These are phyloP conservation scores for Microdon myrmicae DNA, from an alignment of 2,888 invertebrate genomes.

Conservation along the genomic window DNA sequence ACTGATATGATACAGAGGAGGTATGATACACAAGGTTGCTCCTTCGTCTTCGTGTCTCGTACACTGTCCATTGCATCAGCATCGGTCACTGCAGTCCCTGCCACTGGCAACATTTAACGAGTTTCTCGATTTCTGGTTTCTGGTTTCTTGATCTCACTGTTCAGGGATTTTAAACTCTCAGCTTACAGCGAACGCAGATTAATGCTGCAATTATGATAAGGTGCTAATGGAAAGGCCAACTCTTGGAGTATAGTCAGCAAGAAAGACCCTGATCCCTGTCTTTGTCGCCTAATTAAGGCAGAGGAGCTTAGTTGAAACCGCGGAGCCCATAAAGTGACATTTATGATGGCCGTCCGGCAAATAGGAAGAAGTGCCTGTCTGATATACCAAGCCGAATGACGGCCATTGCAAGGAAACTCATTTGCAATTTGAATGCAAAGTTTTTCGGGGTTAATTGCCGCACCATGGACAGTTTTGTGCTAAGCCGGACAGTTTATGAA, in stretches of 20 bases:
- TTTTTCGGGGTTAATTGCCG: constrained; percentile 52
- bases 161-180: no score
- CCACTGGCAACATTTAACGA: constrained; percentile 38
- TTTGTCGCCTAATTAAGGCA: constrained; percentile 49
- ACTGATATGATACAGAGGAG: constrained; percentile 2
- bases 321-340: constrained; percentile 41
- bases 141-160: not conserved
- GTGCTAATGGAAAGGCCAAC: constrained; percentile 60
- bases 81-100: no score
- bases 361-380: constrained; percentile 40
- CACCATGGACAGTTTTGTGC: constrained; percentile 47
- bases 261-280: not conserved
- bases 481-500: constrained; percentile 45
- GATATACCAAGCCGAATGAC: constrained; percentile 34
- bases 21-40: constrained; percentile 14
- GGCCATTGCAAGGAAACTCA: constrained; percentile 48
- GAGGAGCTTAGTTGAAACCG: constrained; percentile 1
- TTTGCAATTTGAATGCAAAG: constrained; percentile 52
- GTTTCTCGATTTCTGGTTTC: constrained; percentile 21
- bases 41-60: not conserved
- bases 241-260: constrained; percentile 24
- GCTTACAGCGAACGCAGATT: constrained; percentile 55
- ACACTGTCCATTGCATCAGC: constrained; percentile 10
- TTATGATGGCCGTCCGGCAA: constrained; percentile 43
- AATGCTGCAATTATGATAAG: constrained; percentile 60